phyloP scores from a whole-genome alignment of 2,888 invertebrate species.

The Ichneumon xanthorius region DNA sequence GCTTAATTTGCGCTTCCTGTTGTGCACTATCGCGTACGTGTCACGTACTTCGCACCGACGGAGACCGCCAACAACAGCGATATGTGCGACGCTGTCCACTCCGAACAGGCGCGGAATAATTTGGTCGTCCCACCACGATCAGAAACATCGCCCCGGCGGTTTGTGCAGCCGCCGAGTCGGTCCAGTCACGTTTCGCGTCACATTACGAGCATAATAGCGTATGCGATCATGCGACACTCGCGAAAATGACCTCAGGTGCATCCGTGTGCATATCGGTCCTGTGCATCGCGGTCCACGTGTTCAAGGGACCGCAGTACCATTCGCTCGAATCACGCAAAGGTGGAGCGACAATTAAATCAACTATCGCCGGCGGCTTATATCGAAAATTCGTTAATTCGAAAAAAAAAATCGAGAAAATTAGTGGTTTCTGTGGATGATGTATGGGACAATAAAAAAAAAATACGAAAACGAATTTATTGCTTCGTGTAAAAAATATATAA shows the following conservation, averaged over 20 bases:
- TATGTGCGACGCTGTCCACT: slow-evolving; percentile 54
- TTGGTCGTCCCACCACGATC: slow-evolving; percentile 42
- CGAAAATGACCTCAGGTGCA: slow-evolving; percentile 77
- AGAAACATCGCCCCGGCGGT: slow-evolving; percentile 35
- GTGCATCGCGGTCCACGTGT: slow-evolving; percentile 78
- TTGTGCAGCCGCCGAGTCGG: not conserved
- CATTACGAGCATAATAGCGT: slow-evolving; percentile 32
- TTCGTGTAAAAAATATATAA: not conserved
- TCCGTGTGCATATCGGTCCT: slow-evolving; percentile 82
- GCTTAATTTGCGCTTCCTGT: slow-evolving; percentile 83
- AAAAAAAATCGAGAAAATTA: not conserved
- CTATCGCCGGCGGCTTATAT: not conserved
- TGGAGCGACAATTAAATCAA: slow-evolving; percentile 36
- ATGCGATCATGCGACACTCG: slow-evolving; percentile 32
- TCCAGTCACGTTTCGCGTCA: slow-evolving; percentile 43
- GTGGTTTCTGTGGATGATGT: no score
- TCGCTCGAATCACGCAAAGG: slow-evolving; percentile 59
- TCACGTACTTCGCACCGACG: slow-evolving; percentile 13
- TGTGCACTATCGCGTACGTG: slow-evolving; percentile 62
- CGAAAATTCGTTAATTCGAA: not conserved
- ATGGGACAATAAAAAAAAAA: not conserved
- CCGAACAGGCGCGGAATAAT: slow-evolving; percentile 54
- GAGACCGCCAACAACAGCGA: not conserved
- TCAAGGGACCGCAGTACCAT: slow-evolving; percentile 68
- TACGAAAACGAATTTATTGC: not conserved